Percentiles rank a stretch among this genome's conserved stretches.
These are phyloP conservation scores for Apodemus agrarius DNA, from an alignment of 2,797 vertebrate genomes.

Conservation along the genomic window DNA sequence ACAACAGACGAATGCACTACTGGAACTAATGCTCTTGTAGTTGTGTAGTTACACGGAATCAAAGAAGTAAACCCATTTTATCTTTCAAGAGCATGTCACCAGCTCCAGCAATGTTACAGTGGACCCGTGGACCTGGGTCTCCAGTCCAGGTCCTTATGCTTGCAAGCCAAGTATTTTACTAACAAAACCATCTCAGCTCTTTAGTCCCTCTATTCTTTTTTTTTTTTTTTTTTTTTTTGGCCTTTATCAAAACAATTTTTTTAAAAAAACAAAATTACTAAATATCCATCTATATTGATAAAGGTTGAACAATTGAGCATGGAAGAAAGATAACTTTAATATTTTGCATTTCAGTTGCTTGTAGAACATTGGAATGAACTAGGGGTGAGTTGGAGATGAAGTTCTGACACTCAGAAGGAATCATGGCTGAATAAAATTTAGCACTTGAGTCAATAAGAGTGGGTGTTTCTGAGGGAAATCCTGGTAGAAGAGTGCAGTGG, in stretches of 20 bases:
- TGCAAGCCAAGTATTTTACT: background rate
- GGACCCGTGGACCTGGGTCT: fast-evolving
- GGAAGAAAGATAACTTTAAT: background rate
- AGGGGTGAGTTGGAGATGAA: background rate
- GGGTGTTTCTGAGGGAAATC: background rate
- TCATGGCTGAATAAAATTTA: background rate
- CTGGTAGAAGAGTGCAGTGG: background rate
- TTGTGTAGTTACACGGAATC: background rate
- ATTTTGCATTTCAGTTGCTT: background rate
- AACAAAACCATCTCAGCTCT: background rate
- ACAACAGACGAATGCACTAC: background rate
- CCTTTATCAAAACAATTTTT: background rate
- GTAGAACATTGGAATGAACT: background rate
- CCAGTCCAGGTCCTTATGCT: background rate
- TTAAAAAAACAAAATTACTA: background rate
- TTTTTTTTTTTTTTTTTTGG: background rate
- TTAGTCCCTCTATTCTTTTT: background rate
- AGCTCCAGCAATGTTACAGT: background rate
- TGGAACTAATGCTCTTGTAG: background rate
- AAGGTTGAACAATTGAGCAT: background rate
- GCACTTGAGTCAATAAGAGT: background rate
- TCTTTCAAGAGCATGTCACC: background rate
- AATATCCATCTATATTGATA: background rate
- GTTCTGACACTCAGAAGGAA: background rate
- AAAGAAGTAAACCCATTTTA: background rate